Evolutionary conservation across 2,113 vertebrate species (phyloP), one percentile per base, ranked within the genome.

Genomic region (Baryphthengus martii): DNA sequence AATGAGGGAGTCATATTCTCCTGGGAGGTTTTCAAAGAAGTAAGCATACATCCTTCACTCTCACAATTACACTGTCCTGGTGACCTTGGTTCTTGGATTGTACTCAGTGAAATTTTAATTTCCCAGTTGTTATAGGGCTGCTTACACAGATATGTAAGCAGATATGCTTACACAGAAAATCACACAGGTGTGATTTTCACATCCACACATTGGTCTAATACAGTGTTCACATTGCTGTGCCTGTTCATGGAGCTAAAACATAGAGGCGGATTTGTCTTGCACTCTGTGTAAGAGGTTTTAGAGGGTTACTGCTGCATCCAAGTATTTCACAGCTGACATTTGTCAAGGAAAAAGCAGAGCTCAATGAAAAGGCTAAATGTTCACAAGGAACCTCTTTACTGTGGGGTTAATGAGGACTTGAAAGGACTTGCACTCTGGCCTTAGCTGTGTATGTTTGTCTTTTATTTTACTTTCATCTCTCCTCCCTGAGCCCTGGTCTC

Each of bases 341-440:
- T 91, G 90, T 95, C 88, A 93, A 90, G 90, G 89, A 86, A 96
- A 94, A 93, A 80, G 82, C 84, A 94, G 95, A 92, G 81, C 95
- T 93, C 92, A 96, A 28, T 94, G 95, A 94, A 96, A 93, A 93
- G 93, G 84, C 90, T 96, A 94, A 96, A 93, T 74, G 88, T 93
- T 95, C 95, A 88, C 93, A 94, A 94, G 95, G 88, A 96, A 90
- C 81, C 75, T 83, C 88, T 95, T 95, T 94, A 86, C 93, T 92
- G 68, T 62, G 94, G 88, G 95, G 88, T 96, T 97, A 96, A 97
- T 95, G 91, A 95, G 94, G 96, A 96, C 96, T 97, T 95, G 92
- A 97, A 97, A 97, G 96, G 96, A 93, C 94, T 96, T 97, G 95
- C 95, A 95, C 96, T 97, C 94, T 97, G 97, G 95, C 96, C 96